Percentiles rank a stretch among this genome's conserved stretches.
Evolutionary conservation across 2,113 vertebrate genomes (phyloP).

Genomic region (Leuciscus idus): DNA sequence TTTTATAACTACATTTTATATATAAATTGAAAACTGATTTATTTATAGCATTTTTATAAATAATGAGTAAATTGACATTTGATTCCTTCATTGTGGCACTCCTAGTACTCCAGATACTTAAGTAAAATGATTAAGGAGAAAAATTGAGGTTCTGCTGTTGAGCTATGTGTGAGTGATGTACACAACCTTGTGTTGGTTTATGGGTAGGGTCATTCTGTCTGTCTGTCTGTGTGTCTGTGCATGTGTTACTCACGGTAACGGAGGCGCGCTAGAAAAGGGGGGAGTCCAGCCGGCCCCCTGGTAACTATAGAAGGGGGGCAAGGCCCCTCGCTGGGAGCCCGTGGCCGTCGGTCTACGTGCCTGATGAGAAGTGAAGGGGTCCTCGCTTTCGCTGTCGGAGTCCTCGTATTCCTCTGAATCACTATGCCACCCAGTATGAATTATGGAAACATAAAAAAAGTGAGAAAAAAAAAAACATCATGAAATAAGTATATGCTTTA

Average conservation of each 20-base stretch:
- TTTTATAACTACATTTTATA: not conserved
- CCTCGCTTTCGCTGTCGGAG: conserved; percentile 88
- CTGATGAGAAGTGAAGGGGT: conserved; percentile 94
- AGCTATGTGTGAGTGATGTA: conserved; percentile 4
- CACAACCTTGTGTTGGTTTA: conserved; percentile 26
- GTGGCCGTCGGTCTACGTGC: conserved; percentile 85
- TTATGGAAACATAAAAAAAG: conserved; percentile 40
- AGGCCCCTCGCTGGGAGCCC: conserved; percentile 79
- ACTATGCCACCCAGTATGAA: conserved; percentile 65
- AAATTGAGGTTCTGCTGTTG: not conserved
- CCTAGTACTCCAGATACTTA: not conserved
- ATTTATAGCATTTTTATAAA: not conserved
- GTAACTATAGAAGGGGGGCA: conserved; percentile 84
- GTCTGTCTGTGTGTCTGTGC: conserved; percentile 79
- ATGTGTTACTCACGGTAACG: conserved; percentile 84
- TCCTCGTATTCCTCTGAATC: conserved; percentile 85
- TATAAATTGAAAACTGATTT: not conserved
- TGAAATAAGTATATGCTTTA: conserved; percentile 30
- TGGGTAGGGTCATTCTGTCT: conserved; percentile 63
- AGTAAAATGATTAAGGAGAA: not conserved
- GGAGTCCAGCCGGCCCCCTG: conserved; percentile 79
- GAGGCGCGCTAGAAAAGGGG: conserved; percentile 81
- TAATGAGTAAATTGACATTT: not conserved
- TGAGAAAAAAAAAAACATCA: not conserved
- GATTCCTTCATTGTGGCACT: not conserved